These are phyloP conservation scores for Lepisosteus osseus DNA, from an alignment of 2,113 vertebrate species.

Conservation along the genomic window DNA sequence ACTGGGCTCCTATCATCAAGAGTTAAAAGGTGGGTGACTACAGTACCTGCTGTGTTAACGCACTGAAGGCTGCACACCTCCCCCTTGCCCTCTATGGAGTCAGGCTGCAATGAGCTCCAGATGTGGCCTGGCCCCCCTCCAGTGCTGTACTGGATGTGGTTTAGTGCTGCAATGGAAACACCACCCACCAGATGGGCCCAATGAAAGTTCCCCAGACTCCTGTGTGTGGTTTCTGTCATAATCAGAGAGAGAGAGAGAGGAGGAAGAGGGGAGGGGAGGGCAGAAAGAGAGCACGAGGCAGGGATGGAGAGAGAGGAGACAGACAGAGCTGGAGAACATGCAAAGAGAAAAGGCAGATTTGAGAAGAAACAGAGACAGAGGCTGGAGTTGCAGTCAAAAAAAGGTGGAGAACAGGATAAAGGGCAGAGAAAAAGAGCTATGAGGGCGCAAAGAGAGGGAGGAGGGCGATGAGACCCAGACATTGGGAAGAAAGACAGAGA, in stretches of 20 bases:
- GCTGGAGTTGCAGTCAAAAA: not conserved
- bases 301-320: not conserved
- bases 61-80: too few species aligned
- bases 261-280: not conserved
- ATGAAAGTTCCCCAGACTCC: constrained; percentile 58
- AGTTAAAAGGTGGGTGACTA: too few species aligned
- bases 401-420: not conserved
- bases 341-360: not conserved
- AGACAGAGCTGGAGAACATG: not conserved
- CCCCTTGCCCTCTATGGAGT: constrained; percentile 45
- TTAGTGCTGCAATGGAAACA: constrained; percentile 60
- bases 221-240: constrained; percentile 34
- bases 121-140: constrained; percentile 63
- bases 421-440: not conserved
- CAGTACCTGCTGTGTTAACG: too few species aligned
- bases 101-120: constrained; percentile 74
- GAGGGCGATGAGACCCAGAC: not conserved
- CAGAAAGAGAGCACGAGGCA: not conserved
- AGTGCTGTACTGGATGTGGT: constrained; percentile 64
- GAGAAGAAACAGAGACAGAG: not conserved
- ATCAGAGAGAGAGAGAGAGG: constrained; percentile 12
- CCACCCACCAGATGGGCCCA: constrained; percentile 57
- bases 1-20: too few species aligned
- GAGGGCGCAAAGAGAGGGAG: not conserved
- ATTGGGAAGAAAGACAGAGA: not conserved